Percentiles rank a stretch among this genome's conserved stretches.
These are phyloP conservation scores for Agriopis leucophaearia DNA, from an alignment of 2,888 invertebrate species.

Conservation along the genomic window DNA sequence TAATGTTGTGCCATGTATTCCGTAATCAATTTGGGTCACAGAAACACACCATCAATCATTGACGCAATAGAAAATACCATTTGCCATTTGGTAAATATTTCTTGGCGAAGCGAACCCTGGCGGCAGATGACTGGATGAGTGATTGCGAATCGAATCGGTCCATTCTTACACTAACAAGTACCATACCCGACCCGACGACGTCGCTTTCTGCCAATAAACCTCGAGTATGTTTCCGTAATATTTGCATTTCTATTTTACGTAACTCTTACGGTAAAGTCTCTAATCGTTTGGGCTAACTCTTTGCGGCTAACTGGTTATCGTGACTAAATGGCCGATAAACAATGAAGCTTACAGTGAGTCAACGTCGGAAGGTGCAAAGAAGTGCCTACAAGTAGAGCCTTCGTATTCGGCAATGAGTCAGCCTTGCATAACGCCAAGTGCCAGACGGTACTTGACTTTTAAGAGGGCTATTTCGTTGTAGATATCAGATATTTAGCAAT, in stretches of 20 bases:
- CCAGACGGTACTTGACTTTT: slow-evolving; percentile 56
- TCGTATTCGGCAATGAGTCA: slow-evolving; percentile 63
- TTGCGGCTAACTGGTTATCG: slow-evolving; percentile 34
- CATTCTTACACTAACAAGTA: slow-evolving; percentile 47
- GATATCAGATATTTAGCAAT: slow-evolving; percentile 57
- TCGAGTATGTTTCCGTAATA: slow-evolving; percentile 62
- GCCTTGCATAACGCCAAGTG: slow-evolving; percentile 62
- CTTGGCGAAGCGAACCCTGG: slow-evolving; percentile 38
- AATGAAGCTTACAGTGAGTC: slow-evolving; percentile 46
- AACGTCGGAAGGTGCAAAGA: slow-evolving; percentile 42
- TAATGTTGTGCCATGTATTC: slow-evolving; percentile 33
- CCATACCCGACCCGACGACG: slow-evolving; percentile 28
- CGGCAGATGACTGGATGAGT: slow-evolving; percentile 41
- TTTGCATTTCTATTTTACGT: slow-evolving; percentile 65
- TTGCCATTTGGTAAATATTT: slow-evolving; percentile 41
- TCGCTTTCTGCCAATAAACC: slow-evolving; percentile 47
- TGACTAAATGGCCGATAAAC: slow-evolving; percentile 45
- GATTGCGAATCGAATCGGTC: slow-evolving; percentile 52
- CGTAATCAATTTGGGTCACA: slow-evolving; percentile 44
- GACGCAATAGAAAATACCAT: slow-evolving; percentile 43
- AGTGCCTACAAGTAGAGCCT: slow-evolving; percentile 46
- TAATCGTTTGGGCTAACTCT: slow-evolving; percentile 47
- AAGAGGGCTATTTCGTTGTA: slow-evolving; percentile 55
- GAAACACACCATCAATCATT: slow-evolving; percentile 44
- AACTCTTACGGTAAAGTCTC: slow-evolving; percentile 52